Evolutionary conservation across 2,113 vertebrate genomes (phyloP), one percentile per base, ranked within the genome.

Genomic region (Myiagra hebetior): DNA sequence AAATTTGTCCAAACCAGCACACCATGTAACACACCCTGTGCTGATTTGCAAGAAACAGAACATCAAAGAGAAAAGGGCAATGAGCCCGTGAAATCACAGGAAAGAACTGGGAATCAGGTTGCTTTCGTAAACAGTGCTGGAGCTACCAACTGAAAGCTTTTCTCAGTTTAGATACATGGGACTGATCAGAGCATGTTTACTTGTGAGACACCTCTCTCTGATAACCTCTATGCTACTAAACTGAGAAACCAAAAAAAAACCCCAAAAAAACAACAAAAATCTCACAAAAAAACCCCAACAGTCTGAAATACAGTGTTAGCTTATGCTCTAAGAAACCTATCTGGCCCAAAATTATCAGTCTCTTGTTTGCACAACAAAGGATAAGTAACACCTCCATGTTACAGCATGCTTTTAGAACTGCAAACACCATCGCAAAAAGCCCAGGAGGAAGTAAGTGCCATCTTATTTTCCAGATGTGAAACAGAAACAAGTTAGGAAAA

Each of bases 11-110:
- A 37, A 37, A 37, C 37, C 37, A 37, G 37, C 7, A 21, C 3
- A 4, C 31, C 1, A 12, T 2, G 6, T 4, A 39, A 8, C 21
- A 7, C 0, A 3, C 15, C 12, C 10, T 3, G 23, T 0, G 15
- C 53, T 6, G 2, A 11, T 63, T 46, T 9, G 24, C 69, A 42
- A 63, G 56, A 53, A 39, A 52, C 28, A 68, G 30, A 63, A 26
- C 27, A 4, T 10, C 0, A 2, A 28, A 67, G 47, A 59, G 52
- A 70, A 64, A 28, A 9, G 47, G 50, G 42, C 39, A 56, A 47
- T 0, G 31, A 69, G n/a, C 27, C 68, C 1, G 0, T 10, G 52
- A 67, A 77, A 62, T 18, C 9, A n/a, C 17, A 30, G 39, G 30
- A 53, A 65, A 28, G 62, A 15, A 13, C 42, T 63, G 42, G 19